Conservation (phyloP, 1,140 invertebrate genomes). For the Drosophila elegans region DNA sequence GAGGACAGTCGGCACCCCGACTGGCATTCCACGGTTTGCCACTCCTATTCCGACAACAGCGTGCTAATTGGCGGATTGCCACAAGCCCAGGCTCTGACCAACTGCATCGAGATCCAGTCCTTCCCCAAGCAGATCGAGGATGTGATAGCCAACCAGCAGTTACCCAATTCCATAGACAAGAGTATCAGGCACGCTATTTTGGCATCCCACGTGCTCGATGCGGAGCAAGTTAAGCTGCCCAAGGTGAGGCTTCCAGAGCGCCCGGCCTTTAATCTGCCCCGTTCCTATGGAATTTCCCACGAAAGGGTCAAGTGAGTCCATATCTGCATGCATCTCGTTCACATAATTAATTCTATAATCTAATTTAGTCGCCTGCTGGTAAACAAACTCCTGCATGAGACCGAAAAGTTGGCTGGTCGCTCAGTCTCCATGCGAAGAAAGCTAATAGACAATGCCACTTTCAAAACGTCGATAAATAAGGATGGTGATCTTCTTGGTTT, state of each 20-base stretch:
- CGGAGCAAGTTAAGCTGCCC: conserved; percentile 90
- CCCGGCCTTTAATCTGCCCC: conserved; percentile 89
- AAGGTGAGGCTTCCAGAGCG: conserved; percentile 89
- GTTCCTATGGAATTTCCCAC: conserved; percentile 90
- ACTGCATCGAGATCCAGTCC: conserved; percentile 88
- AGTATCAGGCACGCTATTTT: conserved; percentile 88
- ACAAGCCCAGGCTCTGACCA: conserved; percentile 91
- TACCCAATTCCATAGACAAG: conserved; percentile 86
- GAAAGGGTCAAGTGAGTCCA: conserved; percentile 88
- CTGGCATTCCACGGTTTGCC: conserved; percentile 87
- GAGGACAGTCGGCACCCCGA: conserved; percentile 87
- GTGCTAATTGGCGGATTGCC: conserved; percentile 89
- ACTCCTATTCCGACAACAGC: conserved; percentile 87
- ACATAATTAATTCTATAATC: conserved; percentile 31
- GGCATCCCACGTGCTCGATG: conserved; percentile 91
- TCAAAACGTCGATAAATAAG: conserved; percentile 87
- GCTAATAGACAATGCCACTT: conserved; percentile 86
- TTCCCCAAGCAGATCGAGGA: conserved; percentile 87
- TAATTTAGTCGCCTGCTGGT: conserved; percentile 88
- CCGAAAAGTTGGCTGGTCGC: conserved; percentile 87
- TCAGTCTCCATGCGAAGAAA: conserved; percentile 85
- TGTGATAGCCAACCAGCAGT: conserved; percentile 85
- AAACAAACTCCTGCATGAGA: conserved; percentile 89
- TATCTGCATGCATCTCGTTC: background rate
- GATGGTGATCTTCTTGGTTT: conserved; percentile 88